These are phyloP conservation scores for Dione juno DNA, from an alignment of 2,888 invertebrate genomes.

Conservation along the genomic window DNA sequence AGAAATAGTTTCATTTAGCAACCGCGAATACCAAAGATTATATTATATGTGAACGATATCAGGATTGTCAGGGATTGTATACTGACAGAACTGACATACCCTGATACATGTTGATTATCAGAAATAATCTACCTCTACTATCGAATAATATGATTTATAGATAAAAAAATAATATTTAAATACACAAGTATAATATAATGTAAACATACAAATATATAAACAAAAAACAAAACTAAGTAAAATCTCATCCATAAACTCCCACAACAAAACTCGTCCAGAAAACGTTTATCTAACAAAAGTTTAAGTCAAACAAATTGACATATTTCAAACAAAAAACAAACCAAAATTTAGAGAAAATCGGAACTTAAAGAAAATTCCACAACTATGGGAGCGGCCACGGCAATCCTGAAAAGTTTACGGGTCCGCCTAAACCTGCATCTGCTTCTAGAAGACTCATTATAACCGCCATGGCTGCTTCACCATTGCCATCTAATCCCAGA, in stretches of 20 bases:
- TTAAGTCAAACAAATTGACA: no score
- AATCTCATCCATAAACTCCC: no score
- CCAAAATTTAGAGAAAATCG: no score
- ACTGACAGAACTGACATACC: neutral
- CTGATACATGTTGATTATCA: neutral
- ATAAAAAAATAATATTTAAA: neutral
- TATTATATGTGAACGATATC: neutral
- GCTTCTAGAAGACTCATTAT: conserved; percentile 95
- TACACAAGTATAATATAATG: neutral
- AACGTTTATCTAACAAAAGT: no score
- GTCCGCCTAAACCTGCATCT: conserved; percentile 94
- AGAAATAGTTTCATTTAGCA: neutral
- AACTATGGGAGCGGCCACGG: conserved; percentile 92
- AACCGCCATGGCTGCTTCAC: conserved; percentile 95
- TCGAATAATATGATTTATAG: neutral
- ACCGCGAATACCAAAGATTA: neutral
- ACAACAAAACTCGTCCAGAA: no score
- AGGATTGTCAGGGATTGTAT: neutral
- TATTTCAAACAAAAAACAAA: no score
- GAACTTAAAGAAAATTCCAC: neutral
- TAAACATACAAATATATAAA: no score
- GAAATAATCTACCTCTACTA: neutral
- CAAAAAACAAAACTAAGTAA: no score
- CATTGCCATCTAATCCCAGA: conserved; percentile 87
- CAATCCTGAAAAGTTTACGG: conserved; percentile 92